Base-by-base conservation (phyloP, 2,113 vertebrate species). In the Ameiurus melas region DNA sequence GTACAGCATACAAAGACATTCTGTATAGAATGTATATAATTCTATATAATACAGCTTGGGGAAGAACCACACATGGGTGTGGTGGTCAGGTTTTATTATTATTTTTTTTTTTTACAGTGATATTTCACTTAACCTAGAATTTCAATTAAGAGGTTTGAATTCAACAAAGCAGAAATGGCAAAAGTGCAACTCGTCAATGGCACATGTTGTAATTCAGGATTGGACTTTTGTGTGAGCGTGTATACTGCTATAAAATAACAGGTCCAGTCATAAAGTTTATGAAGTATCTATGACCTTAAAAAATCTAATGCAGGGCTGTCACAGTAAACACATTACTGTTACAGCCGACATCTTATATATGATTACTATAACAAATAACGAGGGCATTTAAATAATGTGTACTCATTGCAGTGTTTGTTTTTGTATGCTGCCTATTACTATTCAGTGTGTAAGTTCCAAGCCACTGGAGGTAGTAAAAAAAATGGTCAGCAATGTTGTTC, bases 401-500 rank as follows among this genome's bases (percentile, higher is more conserved):
- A 14, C 14, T 30, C 1, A 6, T 55, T 55, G 27, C 27, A 53
- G 5, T 79, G 77, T 53, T n/a, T 43, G 30, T 84, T 83, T 71
- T 75, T 4, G 33, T 78, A 57, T 27, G 39, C 30, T 55, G 20
- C 36, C 8, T 79, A 25, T 82, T 7, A 60, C 62, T 81, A 25
- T 60, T 83, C 17, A 19, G 22, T n/a, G 43, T 62, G 27, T 25
- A 66, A 20, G 8, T n/a, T 66, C 43, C 36, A 86, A 22, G 17
- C 20, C 85, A 66, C 43, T 55, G n/a, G n/a, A 62, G 57, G 10
- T 83, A 64, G 27, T 84, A 84, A 78, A 78, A n/a, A 47, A 64
- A 84, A 84, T 66, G 57, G 64, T 36, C 22, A 30, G 71, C 57
- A 90, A 90, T 90, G 57, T 85, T 12, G 7, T 1, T 36, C 30